Percentiles rank a stretch among this genome's conserved stretches.
Conservation (phyloP, 1,140 invertebrate genomes). For the Wiebesia pumilae region DNA sequence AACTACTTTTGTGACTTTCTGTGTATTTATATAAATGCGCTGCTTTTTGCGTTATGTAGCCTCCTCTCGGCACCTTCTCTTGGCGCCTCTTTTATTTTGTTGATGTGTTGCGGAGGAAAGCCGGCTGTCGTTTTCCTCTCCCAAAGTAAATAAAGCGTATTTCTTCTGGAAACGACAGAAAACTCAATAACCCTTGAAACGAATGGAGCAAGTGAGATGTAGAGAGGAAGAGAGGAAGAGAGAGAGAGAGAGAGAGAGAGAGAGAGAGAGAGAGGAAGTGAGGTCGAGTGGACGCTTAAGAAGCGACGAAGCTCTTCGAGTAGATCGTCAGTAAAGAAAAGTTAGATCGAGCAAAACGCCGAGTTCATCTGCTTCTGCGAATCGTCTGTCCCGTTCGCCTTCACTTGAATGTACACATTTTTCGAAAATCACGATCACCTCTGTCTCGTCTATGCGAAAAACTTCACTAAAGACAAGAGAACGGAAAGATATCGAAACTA, state of each 20-base stretch:
- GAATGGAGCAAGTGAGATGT: constrained; percentile 39
- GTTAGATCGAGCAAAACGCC: constrained; percentile 48
- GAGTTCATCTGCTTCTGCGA: constrained; percentile 16
- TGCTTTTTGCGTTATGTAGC: neutral
- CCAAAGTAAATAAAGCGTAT: constrained; percentile 71
- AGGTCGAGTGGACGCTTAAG: constrained; percentile 50
- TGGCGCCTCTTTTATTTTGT: constrained; percentile 30
- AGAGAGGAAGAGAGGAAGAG: neutral
- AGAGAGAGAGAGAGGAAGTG: constrained; percentile 41
- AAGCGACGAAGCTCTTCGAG: constrained; percentile 40
- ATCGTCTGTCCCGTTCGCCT: neutral
- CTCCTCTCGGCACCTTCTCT: neutral
- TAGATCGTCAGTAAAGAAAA: constrained; percentile 45
- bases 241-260: constrained; percentile 10
- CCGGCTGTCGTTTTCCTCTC: constrained; percentile 35
- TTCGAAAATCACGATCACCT: constrained; percentile 49
- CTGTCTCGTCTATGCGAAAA: constrained; percentile 18
- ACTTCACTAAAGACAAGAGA: constrained; percentile 33
- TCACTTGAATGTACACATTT: constrained; percentile 40
- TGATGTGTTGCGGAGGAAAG: constrained; percentile 12
- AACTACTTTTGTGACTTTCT: neutral
- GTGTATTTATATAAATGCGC: neutral
- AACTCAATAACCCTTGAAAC: constrained; percentile 73
- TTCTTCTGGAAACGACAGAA: constrained; percentile 74
- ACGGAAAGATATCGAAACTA: neutral